These are phyloP conservation scores for Gobionotothen gibberifrons DNA, from an alignment of 2,797 vertebrate species.

Conservation along the genomic window DNA sequence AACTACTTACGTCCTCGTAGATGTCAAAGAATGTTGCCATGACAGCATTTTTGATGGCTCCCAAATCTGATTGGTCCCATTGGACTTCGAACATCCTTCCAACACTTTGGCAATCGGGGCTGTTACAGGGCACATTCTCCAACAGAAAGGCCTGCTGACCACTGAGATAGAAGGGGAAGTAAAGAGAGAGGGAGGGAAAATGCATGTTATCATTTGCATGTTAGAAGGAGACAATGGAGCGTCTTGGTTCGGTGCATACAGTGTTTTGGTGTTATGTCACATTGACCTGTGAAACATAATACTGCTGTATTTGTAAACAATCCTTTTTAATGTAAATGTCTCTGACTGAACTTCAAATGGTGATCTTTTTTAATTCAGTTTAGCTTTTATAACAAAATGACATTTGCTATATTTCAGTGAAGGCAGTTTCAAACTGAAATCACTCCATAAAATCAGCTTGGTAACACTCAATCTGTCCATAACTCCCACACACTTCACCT, in stretches of 20 bases:
- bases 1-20: conserved; percentile 96
- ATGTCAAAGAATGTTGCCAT: conserved; percentile 97
- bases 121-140: conserved; percentile 92
- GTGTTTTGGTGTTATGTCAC: not conserved
- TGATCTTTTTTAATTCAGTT: conserved; percentile 11
- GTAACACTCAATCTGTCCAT: not conserved
- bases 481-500: not conserved
- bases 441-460: not conserved
- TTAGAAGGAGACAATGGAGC: not conserved
- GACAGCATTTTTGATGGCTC: conserved; percentile 88
- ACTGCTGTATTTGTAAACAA: not conserved
- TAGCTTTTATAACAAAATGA: not conserved
- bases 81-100: conserved; percentile 92
- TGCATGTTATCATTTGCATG: conserved; percentile 7
- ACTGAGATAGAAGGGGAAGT: conserved; percentile 67
- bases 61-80: conserved; percentile 93
- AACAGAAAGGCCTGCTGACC: conserved; percentile 92
- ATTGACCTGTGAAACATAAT: not conserved
- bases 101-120: conserved; percentile 79
- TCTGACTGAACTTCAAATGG: conserved; percentile 1
- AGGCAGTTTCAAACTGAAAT: not conserved
- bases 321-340: not conserved
- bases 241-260: not conserved
- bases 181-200: not conserved
- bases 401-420: conserved; percentile 9